A percentile compares a stretch with the other conserved stretches of the same genome.
phyloP scores from a whole-genome alignment of 2,888 invertebrate genomes.

The Drosophila acutilabella region DNA sequence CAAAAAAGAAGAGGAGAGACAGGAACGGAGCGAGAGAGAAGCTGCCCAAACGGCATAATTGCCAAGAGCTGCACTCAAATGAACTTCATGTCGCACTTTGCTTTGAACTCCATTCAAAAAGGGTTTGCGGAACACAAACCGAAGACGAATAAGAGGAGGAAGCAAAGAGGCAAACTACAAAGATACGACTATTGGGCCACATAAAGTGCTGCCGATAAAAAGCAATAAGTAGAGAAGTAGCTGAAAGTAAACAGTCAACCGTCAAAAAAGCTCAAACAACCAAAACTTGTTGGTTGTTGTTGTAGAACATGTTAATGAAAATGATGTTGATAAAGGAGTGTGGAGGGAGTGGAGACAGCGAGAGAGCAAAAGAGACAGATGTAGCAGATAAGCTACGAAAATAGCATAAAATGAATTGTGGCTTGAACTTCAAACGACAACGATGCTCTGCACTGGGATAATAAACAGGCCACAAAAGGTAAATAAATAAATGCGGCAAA shows the following conservation, averaged over 20 bases:
- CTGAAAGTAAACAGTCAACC: constrained; percentile 40
- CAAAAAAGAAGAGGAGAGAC: not conserved
- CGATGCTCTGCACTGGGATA: constrained; percentile 55
- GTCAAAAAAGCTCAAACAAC: constrained; percentile 41
- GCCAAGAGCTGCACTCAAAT: constrained; percentile 59
- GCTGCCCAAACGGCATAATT: constrained; percentile 62
- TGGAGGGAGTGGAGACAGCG: not conserved
- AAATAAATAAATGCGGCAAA: constrained; percentile 72
- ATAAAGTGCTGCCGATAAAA: constrained; percentile 41
- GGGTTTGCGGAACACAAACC: constrained; percentile 16
- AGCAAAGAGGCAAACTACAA: constrained; percentile 9
- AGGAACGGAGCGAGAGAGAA: not conserved
- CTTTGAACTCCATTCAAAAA: constrained; percentile 51
- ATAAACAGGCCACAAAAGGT: constrained; percentile 73
- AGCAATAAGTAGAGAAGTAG: constrained; percentile 31
- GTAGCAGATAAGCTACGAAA: constrained; percentile 61
- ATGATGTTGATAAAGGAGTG: constrained; percentile 5
- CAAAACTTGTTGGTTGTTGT: constrained; percentile 25
- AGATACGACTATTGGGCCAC: constrained; percentile 21
- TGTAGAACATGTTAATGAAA: constrained; percentile 56
- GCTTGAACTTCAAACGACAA: constrained; percentile 71
- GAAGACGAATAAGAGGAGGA: not conserved
- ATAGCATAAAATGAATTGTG: constrained; percentile 56
- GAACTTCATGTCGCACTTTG: constrained; percentile 43
- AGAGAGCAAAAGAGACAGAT: not conserved